These are phyloP conservation scores for Psittacara wagleri DNA, from an alignment of 2,113 vertebrate genomes.

Conservation along the genomic window DNA sequence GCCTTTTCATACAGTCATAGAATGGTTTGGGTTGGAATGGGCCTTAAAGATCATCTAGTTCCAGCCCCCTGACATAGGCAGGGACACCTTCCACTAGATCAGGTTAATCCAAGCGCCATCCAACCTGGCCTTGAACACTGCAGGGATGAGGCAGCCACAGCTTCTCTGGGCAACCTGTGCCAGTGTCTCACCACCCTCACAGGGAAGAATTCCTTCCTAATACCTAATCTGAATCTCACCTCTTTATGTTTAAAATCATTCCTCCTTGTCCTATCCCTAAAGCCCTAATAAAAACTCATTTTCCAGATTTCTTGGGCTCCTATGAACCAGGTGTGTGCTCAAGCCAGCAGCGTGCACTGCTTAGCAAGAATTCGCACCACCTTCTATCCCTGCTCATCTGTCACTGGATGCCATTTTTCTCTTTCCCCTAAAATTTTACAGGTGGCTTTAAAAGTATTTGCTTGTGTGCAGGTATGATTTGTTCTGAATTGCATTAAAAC, in stretches of 20 bases:
- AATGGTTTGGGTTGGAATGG: background rate
- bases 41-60: background rate
- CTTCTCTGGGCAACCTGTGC: background rate
- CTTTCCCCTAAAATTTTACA: background rate
- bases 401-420: background rate
- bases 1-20: background rate
- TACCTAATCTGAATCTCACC: background rate
- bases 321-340: background rate
- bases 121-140: background rate
- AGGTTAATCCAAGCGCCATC: background rate
- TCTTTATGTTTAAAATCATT: background rate
- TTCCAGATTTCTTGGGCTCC: background rate
- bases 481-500: background rate
- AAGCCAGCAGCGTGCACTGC: fast-evolving
- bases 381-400: background rate
- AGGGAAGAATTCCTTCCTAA: background rate
- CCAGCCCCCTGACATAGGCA: background rate
- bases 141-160: background rate
- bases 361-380: background rate
- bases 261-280: background rate
- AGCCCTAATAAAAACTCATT: background rate
- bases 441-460: background rate
- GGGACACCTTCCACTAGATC: background rate
- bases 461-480: background rate
- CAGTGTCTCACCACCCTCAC: background rate